A percentile compares a stretch with the other conserved stretches of the same genome.
Evolutionary conservation across 2,888 invertebrate species (phyloP).

Genomic region (Synergus umbraculus): DNA sequence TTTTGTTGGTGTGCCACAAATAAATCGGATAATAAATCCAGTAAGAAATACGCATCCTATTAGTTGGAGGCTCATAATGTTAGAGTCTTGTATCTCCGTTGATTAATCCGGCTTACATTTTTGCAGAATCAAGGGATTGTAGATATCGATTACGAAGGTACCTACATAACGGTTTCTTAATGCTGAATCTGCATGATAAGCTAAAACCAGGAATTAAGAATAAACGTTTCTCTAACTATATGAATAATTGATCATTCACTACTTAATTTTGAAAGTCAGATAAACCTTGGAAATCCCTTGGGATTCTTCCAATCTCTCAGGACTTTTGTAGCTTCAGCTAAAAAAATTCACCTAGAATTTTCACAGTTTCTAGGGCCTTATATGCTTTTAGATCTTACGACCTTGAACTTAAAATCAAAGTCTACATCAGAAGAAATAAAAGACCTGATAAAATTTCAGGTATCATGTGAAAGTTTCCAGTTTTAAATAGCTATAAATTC

Average conservation of each 20-base stretch:
- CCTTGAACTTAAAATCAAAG: no score
- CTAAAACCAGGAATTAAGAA: neutral
- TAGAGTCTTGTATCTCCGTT: neutral
- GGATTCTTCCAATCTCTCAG: no score
- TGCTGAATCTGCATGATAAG: neutral
- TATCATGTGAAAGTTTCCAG: no score
- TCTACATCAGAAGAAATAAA: no score
- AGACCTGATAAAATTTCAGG: no score
- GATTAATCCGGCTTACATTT: neutral
- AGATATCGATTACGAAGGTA: neutral
- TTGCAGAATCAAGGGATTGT: neutral
- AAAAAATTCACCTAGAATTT: no score
- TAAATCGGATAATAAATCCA: neutral
- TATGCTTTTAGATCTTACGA: no score
- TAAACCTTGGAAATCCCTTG: neutral
- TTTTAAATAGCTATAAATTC: no score
- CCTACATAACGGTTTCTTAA: neutral
- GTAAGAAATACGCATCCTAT: neutral
- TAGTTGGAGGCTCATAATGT: neutral
- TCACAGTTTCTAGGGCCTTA: no score
- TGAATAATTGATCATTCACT: neutral
- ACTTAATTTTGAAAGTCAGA: neutral
- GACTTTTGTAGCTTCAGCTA: no score
- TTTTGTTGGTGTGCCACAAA: neutral
- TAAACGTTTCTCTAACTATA: neutral